These are phyloP conservation scores for Acleris emargana DNA, from an alignment of 2,888 invertebrate species.

Conservation along the genomic window DNA sequence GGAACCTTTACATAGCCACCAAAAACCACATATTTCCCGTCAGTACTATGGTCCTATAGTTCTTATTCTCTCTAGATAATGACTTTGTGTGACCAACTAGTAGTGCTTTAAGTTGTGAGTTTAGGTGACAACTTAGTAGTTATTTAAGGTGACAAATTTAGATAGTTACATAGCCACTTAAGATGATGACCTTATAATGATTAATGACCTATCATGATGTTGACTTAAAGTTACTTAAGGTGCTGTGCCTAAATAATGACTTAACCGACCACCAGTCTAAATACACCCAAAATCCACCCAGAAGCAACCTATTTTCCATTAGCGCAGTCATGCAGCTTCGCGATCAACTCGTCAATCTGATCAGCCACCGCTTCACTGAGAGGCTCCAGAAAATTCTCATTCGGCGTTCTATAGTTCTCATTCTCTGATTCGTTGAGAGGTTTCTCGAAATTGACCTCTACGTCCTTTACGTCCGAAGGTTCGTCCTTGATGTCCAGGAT, in stretches of 20 bases:
- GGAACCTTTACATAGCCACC: too few species aligned
- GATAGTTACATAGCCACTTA: too few species aligned
- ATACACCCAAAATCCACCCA: not conserved
- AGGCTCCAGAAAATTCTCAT: conserved; percentile 66
- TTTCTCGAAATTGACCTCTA: conserved; percentile 69
- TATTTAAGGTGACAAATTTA: too few species aligned
- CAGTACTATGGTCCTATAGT: too few species aligned
- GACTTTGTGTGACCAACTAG: too few species aligned
- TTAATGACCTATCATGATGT: too few species aligned
- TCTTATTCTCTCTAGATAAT: too few species aligned
- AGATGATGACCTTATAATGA: too few species aligned
- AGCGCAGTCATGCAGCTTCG: conserved; percentile 66
- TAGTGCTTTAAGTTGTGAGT: too few species aligned
- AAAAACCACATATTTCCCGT: too few species aligned
- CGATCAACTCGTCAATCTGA: conserved; percentile 73
- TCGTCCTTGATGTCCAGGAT: conserved; percentile 63
- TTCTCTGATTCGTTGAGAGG: conserved; percentile 62
- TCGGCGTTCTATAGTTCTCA: conserved; percentile 69
- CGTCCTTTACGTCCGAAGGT: conserved; percentile 48
- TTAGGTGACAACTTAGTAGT: too few species aligned
- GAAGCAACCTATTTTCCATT: conserved; percentile 55
- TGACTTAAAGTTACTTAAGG: too few species aligned
- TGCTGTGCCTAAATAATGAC: not conserved
- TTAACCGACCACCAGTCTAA: not conserved
- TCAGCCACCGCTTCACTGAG: conserved; percentile 67